Evolutionary conservation across 2,888 invertebrate species (phyloP), one percentile per base, ranked within the genome.

Genomic region (Lacanobia wlatinum): DNA sequence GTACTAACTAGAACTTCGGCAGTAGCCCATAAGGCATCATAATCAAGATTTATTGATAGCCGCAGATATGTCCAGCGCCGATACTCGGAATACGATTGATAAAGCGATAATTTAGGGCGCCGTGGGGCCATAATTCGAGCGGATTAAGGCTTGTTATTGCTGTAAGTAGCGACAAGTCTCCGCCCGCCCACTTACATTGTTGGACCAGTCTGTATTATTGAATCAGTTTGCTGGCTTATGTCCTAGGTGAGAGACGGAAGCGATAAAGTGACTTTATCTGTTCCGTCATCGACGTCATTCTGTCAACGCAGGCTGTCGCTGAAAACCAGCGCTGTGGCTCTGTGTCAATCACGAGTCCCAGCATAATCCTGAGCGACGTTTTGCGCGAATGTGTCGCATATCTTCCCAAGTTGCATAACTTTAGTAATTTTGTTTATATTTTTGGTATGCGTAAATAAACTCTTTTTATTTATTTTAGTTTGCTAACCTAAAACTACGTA

Each of bases 121-220:
- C 64, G 74, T 53, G 53, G 56, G 48, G 64, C 83, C 78, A 80
- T 80, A 80, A 83, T 79, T 80, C 60, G 79, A 80, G 23, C 64
- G 80, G 79, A 80, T 80, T 85, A 84, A 77, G 71, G 62, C 83
- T 83, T 84, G 80, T 77, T 73, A 85, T 65, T 71, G 74, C 59
- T 46, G 68, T 76, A 78, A 83, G 78, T 76, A 73, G 69, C 70
- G 64, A 69, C 78, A 70, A 76, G 71, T 73, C 71, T 58, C 61
- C 73, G 67, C 62, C 74, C 84, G 70, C 84, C 84, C 75, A 84
- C 85, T 23, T 10, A 43, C 70, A 78, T 76, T 80, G 68, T 77
- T 76, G 58, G 23, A 65, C 73, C 59, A 58, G 67, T 67, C 74
- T 73, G 59, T 70, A 66, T 73, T 82, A 82, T 82, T 80, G 55